These are phyloP conservation scores for Sphenodon punctatus DNA, from an alignment of 2,797 vertebrate species.

Conservation along the genomic window DNA sequence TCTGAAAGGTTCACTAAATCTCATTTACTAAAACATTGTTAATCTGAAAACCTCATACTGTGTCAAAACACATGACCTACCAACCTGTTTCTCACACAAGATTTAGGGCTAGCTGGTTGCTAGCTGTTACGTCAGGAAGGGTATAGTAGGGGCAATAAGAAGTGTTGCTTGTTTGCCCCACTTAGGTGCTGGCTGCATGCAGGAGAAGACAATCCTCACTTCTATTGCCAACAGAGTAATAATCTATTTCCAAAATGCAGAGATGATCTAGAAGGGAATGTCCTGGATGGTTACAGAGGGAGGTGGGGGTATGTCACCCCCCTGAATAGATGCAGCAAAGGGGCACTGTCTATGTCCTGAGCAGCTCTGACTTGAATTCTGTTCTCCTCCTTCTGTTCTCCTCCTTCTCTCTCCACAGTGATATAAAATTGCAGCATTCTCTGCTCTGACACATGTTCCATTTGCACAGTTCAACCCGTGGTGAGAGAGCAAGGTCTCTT, in stretches of 20 bases:
- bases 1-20: not conserved
- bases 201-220: too few relatives aligned
- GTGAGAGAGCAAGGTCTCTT: not conserved
- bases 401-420: not conserved
- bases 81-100: not conserved
- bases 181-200: too few relatives aligned
- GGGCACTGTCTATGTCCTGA: too few relatives aligned
- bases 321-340: too few relatives aligned
- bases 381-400: too few relatives aligned
- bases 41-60: not conserved
- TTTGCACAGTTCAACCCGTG: not conserved
- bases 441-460: not conserved
- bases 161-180: too few relatives aligned
- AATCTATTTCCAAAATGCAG: too few relatives aligned
- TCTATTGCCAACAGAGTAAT: too few relatives aligned
- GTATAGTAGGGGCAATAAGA: not conserved
- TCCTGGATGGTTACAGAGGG: too few relatives aligned
- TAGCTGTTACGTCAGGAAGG: not conserved
- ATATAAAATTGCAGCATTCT: not conserved
- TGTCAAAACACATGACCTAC: not conserved
- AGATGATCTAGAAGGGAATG: too few relatives aligned
- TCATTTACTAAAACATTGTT: not conserved
- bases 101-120: not conserved
- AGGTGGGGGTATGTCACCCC: too few relatives aligned
- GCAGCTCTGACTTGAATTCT: too few relatives aligned